phyloP scores from a whole-genome alignment of 30 jellyfish, hydroid and myxozoan species.

The Aurelia sp. region DNA sequence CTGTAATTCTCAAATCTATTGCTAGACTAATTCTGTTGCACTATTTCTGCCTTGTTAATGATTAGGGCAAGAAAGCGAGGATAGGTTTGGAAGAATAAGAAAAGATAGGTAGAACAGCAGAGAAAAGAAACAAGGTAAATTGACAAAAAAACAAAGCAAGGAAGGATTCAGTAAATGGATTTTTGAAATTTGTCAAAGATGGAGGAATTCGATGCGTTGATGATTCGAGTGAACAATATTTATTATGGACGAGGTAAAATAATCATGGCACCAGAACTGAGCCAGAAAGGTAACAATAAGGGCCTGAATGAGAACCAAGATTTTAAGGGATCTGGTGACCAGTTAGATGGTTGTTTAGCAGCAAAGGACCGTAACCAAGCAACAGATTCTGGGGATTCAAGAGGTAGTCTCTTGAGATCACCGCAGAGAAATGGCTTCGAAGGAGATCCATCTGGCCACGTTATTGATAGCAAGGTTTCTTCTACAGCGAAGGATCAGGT shows the following conservation, averaged over 20 bases:
- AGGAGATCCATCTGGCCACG: no score
- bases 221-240: slow-evolving; percentile 52
- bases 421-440: not conserved
- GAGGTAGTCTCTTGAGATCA: not conserved
- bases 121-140: no score
- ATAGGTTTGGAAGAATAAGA: no score
- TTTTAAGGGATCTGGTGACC: not conserved
- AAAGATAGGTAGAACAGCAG: no score
- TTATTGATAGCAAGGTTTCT: not conserved
- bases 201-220: slow-evolving; percentile 63
- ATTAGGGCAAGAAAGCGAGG: no score
- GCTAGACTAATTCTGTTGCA: no score
- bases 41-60: no score
- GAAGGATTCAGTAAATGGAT: no score
- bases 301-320: not conserved
- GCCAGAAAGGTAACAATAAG: slow-evolving; percentile 3
- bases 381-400: not conserved
- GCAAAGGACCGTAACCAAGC: not conserved
- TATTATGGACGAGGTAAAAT: slow-evolving; percentile 61
- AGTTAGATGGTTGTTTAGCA: not conserved
- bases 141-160: no score
- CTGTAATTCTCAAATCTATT: no score
- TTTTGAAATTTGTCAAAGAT: not conserved
- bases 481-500: not conserved
- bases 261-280: slow-evolving; percentile 34